These are phyloP conservation scores for Orchestes rusci DNA, from an alignment of 2,888 invertebrate genomes.

Conservation along the genomic window DNA sequence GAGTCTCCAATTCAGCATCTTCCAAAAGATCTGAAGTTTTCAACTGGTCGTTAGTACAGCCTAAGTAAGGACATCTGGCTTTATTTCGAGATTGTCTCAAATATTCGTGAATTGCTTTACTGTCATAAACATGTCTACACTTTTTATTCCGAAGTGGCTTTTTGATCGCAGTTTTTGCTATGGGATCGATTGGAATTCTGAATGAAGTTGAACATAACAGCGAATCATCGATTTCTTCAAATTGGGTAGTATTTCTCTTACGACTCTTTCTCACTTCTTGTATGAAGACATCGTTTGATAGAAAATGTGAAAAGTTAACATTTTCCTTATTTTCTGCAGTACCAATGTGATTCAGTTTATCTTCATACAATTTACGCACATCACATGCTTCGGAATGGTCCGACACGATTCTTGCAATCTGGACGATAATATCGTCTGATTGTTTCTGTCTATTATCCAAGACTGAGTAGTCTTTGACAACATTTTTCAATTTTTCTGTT, in stretches of 20 bases:
- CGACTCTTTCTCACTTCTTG: conserved; percentile 25
- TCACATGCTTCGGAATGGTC: no score
- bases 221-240: conserved; percentile 33
- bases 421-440: no score
- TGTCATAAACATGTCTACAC: conserved; percentile 37
- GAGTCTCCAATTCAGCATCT: conserved; percentile 28
- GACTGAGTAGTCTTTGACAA: no score
- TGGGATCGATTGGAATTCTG: conserved; percentile 35
- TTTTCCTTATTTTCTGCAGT: no score
- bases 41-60: conserved; percentile 31
- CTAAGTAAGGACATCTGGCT: conserved; percentile 37
- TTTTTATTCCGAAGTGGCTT: conserved; percentile 32
- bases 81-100: conserved; percentile 31
- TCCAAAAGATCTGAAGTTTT: conserved; percentile 26
- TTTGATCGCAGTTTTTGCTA: conserved; percentile 32
- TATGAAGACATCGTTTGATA: conserved; percentile 23
- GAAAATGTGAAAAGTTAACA: no score
- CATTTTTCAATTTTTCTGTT: no score
- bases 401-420: no score
- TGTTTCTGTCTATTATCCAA: no score
- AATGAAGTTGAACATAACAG: conserved; percentile 32
- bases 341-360: no score
- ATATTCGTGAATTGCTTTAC: conserved; percentile 32
- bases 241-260: conserved; percentile 22
- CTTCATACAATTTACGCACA: no score